phyloP scores from a whole-genome alignment of 1,140 invertebrate genomes.

The Meloidogyne floridensis region DNA sequence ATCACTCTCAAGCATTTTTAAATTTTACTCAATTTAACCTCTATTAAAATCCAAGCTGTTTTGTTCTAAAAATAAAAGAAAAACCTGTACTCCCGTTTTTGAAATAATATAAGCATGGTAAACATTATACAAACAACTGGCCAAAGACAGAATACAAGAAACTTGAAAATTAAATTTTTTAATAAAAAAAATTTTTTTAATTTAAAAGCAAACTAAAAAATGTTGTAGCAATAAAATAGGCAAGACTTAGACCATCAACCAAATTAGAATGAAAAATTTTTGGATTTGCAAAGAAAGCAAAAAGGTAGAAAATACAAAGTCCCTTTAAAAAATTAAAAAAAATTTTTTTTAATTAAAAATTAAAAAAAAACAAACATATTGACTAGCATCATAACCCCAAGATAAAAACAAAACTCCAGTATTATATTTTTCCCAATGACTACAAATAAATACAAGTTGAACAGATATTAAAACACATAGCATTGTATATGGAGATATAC shows the following conservation, averaged over 20 bases:
- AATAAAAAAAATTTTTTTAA: slow-evolving; percentile 1
- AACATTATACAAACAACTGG: slow-evolving; percentile 62
- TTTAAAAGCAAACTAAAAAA: slow-evolving; percentile 53
- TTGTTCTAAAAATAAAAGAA: background rate
- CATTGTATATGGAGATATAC: slow-evolving; percentile 65
- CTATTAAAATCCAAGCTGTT: slow-evolving; percentile 32
- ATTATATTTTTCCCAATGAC: slow-evolving; percentile 72
- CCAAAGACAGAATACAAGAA: slow-evolving; percentile 55
- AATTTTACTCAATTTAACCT: no score
- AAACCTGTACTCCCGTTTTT: slow-evolving; percentile 61
- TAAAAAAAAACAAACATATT: slow-evolving; percentile 66
- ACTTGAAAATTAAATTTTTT: slow-evolving; percentile 36
- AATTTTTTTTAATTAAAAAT: background rate
- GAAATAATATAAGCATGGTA: slow-evolving; percentile 57
- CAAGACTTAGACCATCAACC: slow-evolving; percentile 50
- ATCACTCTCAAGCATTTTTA: slow-evolving; percentile 48
- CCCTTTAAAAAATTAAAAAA: slow-evolving; percentile 49
- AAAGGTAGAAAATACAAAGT: slow-evolving; percentile 58
- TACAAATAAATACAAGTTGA: slow-evolving; percentile 68
- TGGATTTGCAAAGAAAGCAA: slow-evolving; percentile 56
- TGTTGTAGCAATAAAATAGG: slow-evolving; percentile 48
- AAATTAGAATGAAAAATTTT: slow-evolving; percentile 57
- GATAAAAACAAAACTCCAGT: slow-evolving; percentile 70
- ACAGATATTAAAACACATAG: slow-evolving; percentile 67
- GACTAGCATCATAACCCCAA: slow-evolving; percentile 70